Percentiles rank a stretch among this genome's conserved stretches.
These are phyloP conservation scores for Uropsilus gracilis DNA, from an alignment of 2,113 vertebrate species.

Conservation along the genomic window DNA sequence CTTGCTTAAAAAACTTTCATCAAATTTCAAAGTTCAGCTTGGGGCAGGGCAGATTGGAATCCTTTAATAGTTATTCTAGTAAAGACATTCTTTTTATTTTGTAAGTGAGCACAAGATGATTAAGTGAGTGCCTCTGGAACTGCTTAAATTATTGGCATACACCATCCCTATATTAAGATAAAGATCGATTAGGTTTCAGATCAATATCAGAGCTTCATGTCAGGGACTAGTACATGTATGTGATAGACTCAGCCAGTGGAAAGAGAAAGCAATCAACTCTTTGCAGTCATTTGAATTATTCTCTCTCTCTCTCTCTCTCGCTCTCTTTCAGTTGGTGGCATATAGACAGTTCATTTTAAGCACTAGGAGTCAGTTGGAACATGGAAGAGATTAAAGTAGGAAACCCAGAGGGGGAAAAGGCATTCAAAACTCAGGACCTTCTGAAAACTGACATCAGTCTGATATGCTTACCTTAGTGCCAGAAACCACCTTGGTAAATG, in stretches of 20 bases:
- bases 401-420: constrained; percentile 35
- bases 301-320: too few species aligned
- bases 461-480: neutral
- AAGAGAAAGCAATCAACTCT: constrained; percentile 49
- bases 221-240: neutral
- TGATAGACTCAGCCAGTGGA: constrained; percentile 21
- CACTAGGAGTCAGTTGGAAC: constrained; percentile 36
- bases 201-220: constrained; percentile 57
- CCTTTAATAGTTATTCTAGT: constrained; percentile 52
- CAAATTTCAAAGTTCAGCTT: neutral
- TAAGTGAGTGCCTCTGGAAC: neutral
- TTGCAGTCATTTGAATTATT: constrained; percentile 45
- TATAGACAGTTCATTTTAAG: constrained; percentile 59
- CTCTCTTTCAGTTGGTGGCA: neutral
- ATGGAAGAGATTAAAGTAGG: constrained; percentile 42
- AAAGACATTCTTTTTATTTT: constrained; percentile 67
- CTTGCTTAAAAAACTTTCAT: constrained; percentile 43
- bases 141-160: neutral
- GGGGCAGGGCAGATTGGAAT: neutral
- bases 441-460: constrained; percentile 35
- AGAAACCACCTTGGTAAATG: constrained; percentile 53
- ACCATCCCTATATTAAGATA: constrained; percentile 29
- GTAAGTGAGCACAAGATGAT: constrained; percentile 57
- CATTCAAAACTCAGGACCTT: constrained; percentile 39
- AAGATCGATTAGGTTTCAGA: constrained; percentile 54